Evolutionary conservation across 2,113 vertebrate genomes (phyloP), one percentile per base, ranked within the genome.

Genomic region (Girardinichthys multiradiatus): DNA sequence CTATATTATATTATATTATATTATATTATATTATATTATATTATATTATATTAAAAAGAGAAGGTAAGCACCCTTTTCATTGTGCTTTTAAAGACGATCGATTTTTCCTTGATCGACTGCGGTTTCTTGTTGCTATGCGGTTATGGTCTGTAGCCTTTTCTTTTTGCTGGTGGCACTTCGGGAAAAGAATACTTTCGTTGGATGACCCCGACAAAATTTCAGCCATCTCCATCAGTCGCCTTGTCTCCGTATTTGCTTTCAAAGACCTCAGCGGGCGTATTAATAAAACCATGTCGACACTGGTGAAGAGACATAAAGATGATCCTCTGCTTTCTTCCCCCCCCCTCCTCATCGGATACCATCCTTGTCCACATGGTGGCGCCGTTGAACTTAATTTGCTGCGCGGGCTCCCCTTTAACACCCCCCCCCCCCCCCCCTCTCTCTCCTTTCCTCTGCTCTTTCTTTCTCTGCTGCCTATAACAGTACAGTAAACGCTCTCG

Each of bases 111-210:
- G 70, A 84, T 94, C 91, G 90, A 91, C 86, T 94, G 90, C 87
- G 77, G 75, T 82, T 89, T 91, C 90, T 93, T 94, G 94, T 94
- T 94, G 93, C 93, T 93, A 92, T 92, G 93, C 93, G 90, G 90
- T 84, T 88, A 14, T 90, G 83, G 73, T 64, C 69, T 76, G 64
- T 57, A 62, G 33, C 24, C 61, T 26, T 28, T 65, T 67, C 80
- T 63, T 64, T 68, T 54, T 42, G 28, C 48, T 35, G 8, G 27
- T 33, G 42, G 60, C 12, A 17, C 28, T 27, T 58, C 4, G 39
- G 28, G 28, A n/a, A n/a, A 12, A 57, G 15, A 17, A 54, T n/a
- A 9, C 19, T 51, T 61, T 17, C 15, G 42, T n/a, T 24, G 54
- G 17, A 26, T 21, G 24, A 30, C 48, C 24, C 3, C 0, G n/a